Evolutionary conservation across 2,797 vertebrate genomes (phyloP).

Genomic region (Acipenser transmontanus): DNA sequence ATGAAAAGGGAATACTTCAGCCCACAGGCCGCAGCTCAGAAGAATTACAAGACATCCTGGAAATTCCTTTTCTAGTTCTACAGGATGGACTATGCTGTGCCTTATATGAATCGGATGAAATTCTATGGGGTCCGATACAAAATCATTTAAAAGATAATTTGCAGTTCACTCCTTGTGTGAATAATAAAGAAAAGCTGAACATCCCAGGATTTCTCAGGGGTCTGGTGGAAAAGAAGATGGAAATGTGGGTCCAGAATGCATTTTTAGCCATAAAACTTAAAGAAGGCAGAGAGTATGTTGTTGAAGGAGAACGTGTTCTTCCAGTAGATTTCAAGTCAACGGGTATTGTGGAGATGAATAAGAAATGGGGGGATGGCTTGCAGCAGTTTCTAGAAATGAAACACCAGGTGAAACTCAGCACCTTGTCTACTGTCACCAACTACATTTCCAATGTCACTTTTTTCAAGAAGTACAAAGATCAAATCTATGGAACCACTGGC

Average conservation of each 20-base stretch:
- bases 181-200: background rate
- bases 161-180: slow-evolving; percentile 14
- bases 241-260: slow-evolving; percentile 50
- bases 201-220: slow-evolving; percentile 39
- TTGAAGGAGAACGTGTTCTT: slow-evolving; percentile 25
- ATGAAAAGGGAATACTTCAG: slow-evolving; percentile 11
- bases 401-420: slow-evolving; percentile 39
- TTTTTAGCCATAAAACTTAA: slow-evolving; percentile 26
- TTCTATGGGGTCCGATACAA: slow-evolving; percentile 19
- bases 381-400: slow-evolving; percentile 61
- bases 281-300: slow-evolving; percentile 31
- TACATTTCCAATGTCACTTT: slow-evolving; percentile 50
- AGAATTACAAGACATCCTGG: background rate
- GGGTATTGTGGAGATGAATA: slow-evolving; percentile 44
- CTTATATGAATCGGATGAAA: slow-evolving; percentile 17
- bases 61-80: slow-evolving; percentile 17
- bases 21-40: background rate
- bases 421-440: slow-evolving; percentile 49
- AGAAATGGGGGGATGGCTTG: slow-evolving; percentile 43
- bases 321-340: slow-evolving; percentile 47
- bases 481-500: slow-evolving; percentile 52
- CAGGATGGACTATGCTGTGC: slow-evolving; percentile 18
- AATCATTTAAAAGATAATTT: slow-evolving; percentile 5
- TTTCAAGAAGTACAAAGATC: slow-evolving; percentile 37
- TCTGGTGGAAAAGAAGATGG: slow-evolving; percentile 31